Conservation (phyloP, 2,797 vertebrate species). For the Manis crassicaudata region DNA sequence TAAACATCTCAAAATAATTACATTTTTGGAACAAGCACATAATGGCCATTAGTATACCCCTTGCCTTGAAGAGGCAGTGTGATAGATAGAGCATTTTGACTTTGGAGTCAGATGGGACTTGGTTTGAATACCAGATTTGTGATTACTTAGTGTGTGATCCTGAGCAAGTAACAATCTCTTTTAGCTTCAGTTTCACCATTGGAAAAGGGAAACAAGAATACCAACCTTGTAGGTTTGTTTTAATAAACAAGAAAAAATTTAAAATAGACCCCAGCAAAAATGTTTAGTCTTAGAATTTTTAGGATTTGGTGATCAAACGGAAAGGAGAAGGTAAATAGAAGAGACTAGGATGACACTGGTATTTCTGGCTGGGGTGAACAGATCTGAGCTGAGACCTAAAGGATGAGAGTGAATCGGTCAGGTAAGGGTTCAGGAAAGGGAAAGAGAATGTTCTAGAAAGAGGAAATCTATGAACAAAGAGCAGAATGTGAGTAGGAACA, state of each 20-base stretch:
- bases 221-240: not conserved
- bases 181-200: not conserved
- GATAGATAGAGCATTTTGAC: not conserved
- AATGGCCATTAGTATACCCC: not conserved
- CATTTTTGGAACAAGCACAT: not conserved
- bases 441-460: not conserved
- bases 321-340: not conserved
- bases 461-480: not conserved
- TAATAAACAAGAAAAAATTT: not conserved
- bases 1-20: not conserved
- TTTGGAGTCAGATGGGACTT: not conserved
- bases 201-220: not conserved
- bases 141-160: not conserved
- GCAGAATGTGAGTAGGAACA: not conserved
- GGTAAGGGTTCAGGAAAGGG: not conserved
- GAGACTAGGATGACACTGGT: rapidly evolving
- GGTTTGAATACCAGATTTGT: not conserved
- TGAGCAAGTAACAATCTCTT: not conserved
- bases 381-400: not conserved
- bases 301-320: not conserved
- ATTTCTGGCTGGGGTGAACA: not conserved
- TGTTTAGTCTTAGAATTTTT: not conserved
- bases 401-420: not conserved
- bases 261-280: not conserved
- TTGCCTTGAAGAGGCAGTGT: not conserved